Evolutionary conservation across 2,113 vertebrate species (phyloP).

Genomic region (Perccottus glenii): DNA sequence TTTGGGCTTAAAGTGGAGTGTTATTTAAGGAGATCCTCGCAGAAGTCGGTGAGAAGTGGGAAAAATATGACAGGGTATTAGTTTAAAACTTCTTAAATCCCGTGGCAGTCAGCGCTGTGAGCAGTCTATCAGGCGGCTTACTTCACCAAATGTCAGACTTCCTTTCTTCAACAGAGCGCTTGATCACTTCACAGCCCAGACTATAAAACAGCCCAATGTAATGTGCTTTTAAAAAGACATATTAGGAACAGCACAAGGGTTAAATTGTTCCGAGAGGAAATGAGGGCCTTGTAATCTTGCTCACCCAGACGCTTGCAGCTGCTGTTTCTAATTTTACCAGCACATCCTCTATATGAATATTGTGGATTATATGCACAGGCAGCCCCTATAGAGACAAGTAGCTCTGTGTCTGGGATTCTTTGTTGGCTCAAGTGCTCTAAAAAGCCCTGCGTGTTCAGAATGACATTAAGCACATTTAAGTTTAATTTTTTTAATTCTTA

Average conservation of each 20-base stretch:
- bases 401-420: background rate
- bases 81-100: conserved; percentile 69
- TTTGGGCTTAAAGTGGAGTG: background rate
- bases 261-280: conserved; percentile 10
- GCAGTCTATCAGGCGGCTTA: conserved; percentile 60
- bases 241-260: conserved; percentile 9
- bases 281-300: conserved; percentile 2
- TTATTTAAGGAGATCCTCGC: conserved; percentile 44
- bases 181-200: conserved; percentile 52
- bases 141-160: conserved; percentile 65
- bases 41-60: conserved; percentile 29
- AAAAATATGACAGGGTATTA: conserved; percentile 70
- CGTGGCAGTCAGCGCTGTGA: conserved; percentile 52
- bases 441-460: background rate
- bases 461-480: no score
- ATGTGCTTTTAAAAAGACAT: conserved; percentile 29
- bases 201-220: conserved; percentile 24
- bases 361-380: background rate
- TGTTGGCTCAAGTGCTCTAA: background rate
- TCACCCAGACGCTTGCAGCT: background rate
- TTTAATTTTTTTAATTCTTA: no score
- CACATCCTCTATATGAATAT: conserved; percentile 5
- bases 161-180: conserved; percentile 43
- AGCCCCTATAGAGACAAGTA: background rate
- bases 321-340: background rate